Conservation (phyloP, 2,888 invertebrate genomes). For the Pandemis corylana region DNA sequence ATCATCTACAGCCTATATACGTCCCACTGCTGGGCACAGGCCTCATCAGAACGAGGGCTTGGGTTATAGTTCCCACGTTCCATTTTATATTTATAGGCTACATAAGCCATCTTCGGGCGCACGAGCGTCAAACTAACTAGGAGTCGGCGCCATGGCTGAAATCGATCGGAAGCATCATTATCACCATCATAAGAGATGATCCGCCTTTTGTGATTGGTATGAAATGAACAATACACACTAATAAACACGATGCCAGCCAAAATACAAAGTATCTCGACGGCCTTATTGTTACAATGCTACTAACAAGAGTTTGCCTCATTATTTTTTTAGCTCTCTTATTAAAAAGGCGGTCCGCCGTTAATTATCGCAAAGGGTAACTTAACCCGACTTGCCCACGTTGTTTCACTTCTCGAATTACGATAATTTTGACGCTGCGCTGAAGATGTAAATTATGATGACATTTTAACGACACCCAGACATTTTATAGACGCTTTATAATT, state of each 20-base stretch:
- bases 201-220: background rate
- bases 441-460: constrained; percentile 41
- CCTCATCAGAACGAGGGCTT: too few relatives aligned
- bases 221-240: background rate
- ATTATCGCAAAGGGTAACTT: constrained; percentile 53
- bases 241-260: too few relatives aligned
- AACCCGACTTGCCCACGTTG: constrained; percentile 44
- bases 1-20: too few relatives aligned
- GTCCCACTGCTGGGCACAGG: too few relatives aligned
- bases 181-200: too few relatives aligned
- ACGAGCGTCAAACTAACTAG: too few relatives aligned
- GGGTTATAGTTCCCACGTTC: too few relatives aligned
- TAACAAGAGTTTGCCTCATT: constrained; percentile 69
- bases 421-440: constrained; percentile 35
- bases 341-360: constrained; percentile 57
- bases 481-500: constrained; percentile 42
- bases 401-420: constrained; percentile 37
- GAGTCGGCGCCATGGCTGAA: too few relatives aligned
- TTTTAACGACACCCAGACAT: constrained; percentile 37
- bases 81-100: too few relatives aligned
- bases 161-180: too few relatives aligned
- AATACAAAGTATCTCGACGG: too few relatives aligned
- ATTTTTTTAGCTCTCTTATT: constrained; percentile 69
- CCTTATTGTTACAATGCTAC: constrained; percentile 56
- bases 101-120: too few relatives aligned